Base-by-base conservation (phyloP, 2,888 invertebrate species). In the Sesamia inferens region DNA sequence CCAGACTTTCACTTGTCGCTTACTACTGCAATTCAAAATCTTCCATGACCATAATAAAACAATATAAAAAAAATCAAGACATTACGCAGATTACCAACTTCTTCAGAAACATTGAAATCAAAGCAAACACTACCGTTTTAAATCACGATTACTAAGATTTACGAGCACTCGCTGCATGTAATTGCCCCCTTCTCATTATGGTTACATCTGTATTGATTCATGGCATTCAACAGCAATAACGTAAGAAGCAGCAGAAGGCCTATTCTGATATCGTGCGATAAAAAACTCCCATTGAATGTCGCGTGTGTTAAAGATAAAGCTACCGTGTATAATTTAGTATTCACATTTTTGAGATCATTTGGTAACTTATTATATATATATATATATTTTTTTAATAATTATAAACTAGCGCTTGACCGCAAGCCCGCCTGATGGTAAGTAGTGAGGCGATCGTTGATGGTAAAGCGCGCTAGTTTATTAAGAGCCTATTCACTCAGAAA, bases 181-280 rank as follows among this genome's bases (percentile, higher is more conserved):
- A 89, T 87, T 87, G 78, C 85, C 79, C 76, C 65, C 83, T 83
- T 77, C 87, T 90, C 88, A 90, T 90, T 90, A 89, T 88, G 89
- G 80, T 85, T 78, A 88, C 86, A 87, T 86, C 84, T 83, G 72
- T 86, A 89, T 88, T 90, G 91, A 90, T 90, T 90, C 89, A 90
- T 90, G 80, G 88, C 83, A 66, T 74, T 76, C 78, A 71, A 59
- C 11, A 42, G 39, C 14, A 31, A 14, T 62, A 59, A 55, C 22
- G 22, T 54, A 65, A 61, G 24, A 22, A 3, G 24, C 11, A 10
- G 14, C 78, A 82, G 73, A 72, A 80, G 78, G 78, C 48, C 14
- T 68, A 59, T 65, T 67, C 47, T 61, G 65, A 47, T 57, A 75
- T 42, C n/a, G 19, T 16, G 2, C 57, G 24, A 61, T 78, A 48